Base-by-base conservation (phyloP, 2,888 invertebrate species). In the Agrochola lychnidis region DNA sequence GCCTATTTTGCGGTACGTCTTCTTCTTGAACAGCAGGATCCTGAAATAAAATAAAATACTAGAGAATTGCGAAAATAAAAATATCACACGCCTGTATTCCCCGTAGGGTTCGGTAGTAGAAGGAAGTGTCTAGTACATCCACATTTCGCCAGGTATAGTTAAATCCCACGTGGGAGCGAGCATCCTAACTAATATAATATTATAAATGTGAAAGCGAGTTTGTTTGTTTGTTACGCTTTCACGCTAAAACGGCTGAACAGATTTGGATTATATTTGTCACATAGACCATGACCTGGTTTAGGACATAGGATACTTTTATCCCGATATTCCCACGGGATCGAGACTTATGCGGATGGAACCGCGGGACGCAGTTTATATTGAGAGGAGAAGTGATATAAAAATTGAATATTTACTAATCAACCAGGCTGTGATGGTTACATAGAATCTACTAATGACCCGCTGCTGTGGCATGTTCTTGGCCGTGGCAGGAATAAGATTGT, bases 1-100 rank as follows among this genome's bases (percentile, higher is more conserved):
- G 89, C 22, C 87, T 82, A 63, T 56, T 87, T 73, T 83, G 88
- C 4, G 85, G 81, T n/a, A 76, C 48, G 6, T 87, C 87, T 9
- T 86, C 82, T 61, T 89, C 90, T 67, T 82, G 88, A 62, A 79
- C 82, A 66, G 78, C 80, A 36, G 88, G 48, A 42, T 89, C 89
- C 91, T 92, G 45, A 45, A 79, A 68, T 62, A 4, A 22, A 45
- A 42, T 51, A 25, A 59, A 53, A 57, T 19, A 30, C 16, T 36
- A 56, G 12, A n/a, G 9, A 42, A 63, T 25, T 14, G 40, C 22
- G 40, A 19, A 73, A 57, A n/a, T 42, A 56, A 68, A n/a, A 56
- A 22, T 0, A 19, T 62, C 12, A 48, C 36, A n/a, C 25, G 42
- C 42, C 25, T 66, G 12, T 66, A 22, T 66, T 66, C 7, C 48